Percentiles rank a stretch among this genome's conserved stretches.
Conservation (phyloP, 2,113 vertebrate species). For the Tragulus kanchil region DNA sequence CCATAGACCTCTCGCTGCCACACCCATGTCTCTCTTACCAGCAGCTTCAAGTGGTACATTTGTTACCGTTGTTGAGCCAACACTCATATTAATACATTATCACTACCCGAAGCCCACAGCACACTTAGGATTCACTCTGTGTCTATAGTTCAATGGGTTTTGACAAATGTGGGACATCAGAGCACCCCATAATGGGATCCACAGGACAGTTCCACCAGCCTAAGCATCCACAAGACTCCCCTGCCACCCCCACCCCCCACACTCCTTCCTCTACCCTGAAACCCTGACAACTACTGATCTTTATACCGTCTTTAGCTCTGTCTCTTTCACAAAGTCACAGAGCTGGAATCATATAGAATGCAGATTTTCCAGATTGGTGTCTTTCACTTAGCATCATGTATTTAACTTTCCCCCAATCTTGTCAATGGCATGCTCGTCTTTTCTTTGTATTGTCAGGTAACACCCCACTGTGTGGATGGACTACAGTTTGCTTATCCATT, state of each 20-base stretch:
- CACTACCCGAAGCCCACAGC: background rate
- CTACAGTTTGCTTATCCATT: background rate
- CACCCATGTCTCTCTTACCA: too few species aligned
- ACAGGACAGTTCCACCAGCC: background rate
- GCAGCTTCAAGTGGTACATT: rapidly evolving
- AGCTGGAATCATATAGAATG: background rate
- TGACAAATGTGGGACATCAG: background rate
- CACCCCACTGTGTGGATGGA: background rate
- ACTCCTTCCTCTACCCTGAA: too few species aligned
- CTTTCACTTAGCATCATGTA: background rate
- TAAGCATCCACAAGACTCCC: background rate
- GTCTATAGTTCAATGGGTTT: background rate
- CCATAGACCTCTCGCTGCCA: background rate
- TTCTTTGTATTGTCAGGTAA: background rate
- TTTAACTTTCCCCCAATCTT: background rate
- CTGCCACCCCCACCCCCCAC: too few species aligned
- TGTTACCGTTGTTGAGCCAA: rapidly evolving
- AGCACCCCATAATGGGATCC: background rate
- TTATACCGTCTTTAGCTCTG: background rate
- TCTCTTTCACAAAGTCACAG: background rate
- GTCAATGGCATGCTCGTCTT: background rate
- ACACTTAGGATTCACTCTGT: background rate
- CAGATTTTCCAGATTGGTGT: background rate
- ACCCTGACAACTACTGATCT: too few species aligned
- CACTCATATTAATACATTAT: rapidly evolving